Base-by-base conservation (phyloP, 1,140 invertebrate species). In the Dendroctonus ponderosae region DNA sequence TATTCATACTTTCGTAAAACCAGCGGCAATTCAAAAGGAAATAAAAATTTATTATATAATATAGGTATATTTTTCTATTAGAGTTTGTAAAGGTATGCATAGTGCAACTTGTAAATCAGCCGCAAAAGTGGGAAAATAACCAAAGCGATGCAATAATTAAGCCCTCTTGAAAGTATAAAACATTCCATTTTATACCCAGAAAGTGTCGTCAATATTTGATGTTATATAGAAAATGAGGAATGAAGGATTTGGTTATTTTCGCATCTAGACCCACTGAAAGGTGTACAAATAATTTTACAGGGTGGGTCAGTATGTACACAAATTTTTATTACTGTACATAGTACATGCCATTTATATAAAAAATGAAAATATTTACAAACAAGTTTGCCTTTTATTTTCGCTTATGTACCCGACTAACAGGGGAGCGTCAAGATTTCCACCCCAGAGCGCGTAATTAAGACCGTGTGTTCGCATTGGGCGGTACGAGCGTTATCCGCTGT, bases 391-490 rank as follows among this genome's bases (percentile, higher is more conserved):
- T 42, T 43, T 49, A 62, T 12, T 51, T 50, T 8, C 37, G 15
- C n/a, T n/a, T n/a, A n/a, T n/a, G n/a, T n/a, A n/a, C n/a, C 41
- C 9, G 4, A 14, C 51, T 46, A 72, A 57, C 65, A 49, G 41
- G 75, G 70, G 62, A 66, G 9, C 2, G 92, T 93, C 39, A 94
- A 79, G 66, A 93, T 82, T 74, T 91, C 87, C 66, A 79, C 84
- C 2, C 91, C 90, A 70, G 80, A 69, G 38, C 88, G 80, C 5
- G 91, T 96, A 9, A 98, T 89, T 0, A 96, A 80, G 51, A 98
- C 83, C 0, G 94, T 97, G 76, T 97, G 93, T 81, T 98, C 96
- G 68, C 88, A 90, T 82, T 97, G 95, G 39, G 94, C 94, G 14
- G 91, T 86, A 75, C 94, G 82, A 5, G 90, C 84, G 72, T 87